These are phyloP conservation scores for Mormyrops attenuatus DNA, from an alignment of 2,797 vertebrate species.

Conservation along the genomic window DNA sequence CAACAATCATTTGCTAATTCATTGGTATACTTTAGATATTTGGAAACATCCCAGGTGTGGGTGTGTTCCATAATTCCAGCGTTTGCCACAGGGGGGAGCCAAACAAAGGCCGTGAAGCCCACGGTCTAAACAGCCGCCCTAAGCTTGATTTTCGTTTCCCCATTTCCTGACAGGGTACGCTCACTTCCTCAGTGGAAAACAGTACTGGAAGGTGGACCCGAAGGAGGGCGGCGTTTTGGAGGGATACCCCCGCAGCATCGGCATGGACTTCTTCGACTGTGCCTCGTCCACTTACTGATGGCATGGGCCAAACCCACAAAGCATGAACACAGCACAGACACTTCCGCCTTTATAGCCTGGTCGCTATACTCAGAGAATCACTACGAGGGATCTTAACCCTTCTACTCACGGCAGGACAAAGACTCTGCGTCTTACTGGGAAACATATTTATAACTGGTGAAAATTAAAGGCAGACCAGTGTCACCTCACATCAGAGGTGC, in stretches of 20 bases:
- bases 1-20: neutral
- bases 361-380: neutral
- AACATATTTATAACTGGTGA: neutral
- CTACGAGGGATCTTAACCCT: neutral
- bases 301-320: neutral
- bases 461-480: neutral
- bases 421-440: neutral
- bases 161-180: slow-evolving; percentile 57
- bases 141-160: neutral
- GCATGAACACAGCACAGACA: neutral
- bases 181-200: slow-evolving; percentile 67
- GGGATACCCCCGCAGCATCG: slow-evolving; percentile 72
- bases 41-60: neutral
- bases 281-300: slow-evolving; percentile 31
- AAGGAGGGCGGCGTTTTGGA: slow-evolving; percentile 65
- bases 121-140: neutral
- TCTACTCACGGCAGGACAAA: neutral
- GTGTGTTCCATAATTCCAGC: neutral
- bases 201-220: slow-evolving; percentile 81
- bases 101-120: neutral
- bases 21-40: neutral
- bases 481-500: neutral
- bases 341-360: neutral
- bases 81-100: neutral
- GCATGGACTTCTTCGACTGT: slow-evolving; percentile 71